A percentile compares a stretch with the other conserved stretches of the same genome.
These are phyloP conservation scores for Triplophysa dalaica DNA, from an alignment of 2,113 vertebrate species.

Conservation along the genomic window DNA sequence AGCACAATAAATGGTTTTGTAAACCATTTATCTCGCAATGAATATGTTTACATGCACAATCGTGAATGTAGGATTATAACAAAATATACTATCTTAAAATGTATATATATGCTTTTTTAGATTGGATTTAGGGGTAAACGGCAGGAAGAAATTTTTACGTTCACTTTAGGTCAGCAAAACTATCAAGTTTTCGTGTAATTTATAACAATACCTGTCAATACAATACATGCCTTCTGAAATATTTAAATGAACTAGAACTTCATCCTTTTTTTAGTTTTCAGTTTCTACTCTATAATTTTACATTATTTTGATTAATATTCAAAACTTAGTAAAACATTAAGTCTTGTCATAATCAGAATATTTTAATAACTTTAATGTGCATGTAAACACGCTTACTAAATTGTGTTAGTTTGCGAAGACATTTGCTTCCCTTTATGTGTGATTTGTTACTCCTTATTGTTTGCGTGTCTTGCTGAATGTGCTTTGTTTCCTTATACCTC, in stretches of 20 bases:
- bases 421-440: constrained; percentile 12
- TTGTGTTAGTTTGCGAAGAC: not conserved
- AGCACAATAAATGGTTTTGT: constrained; percentile 89
- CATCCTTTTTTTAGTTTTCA: not conserved
- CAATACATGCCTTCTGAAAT: constrained; percentile 10
- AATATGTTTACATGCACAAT: constrained; percentile 41
- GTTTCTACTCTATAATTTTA: too few species aligned
- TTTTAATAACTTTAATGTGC: constrained; percentile 15
- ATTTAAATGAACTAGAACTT: not conserved
- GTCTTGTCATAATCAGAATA: not conserved
- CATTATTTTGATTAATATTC: not conserved
- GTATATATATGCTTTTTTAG: too few species aligned
- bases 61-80: constrained; percentile 15
- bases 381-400: constrained; percentile 9
- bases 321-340: not conserved
- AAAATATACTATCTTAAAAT: not conserved
- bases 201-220: too few species aligned
- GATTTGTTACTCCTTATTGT: constrained; percentile 11
- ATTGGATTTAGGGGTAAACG: too few species aligned
- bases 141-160: too few species aligned
- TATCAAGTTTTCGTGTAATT: too few species aligned
- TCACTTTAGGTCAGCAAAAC: too few species aligned
- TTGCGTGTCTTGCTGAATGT: constrained; percentile 15
- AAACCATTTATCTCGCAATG: constrained; percentile 88
- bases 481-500: not conserved